phyloP scores from a whole-genome alignment of 2,113 vertebrate genomes.

The Stegostoma tigrinum region DNA sequence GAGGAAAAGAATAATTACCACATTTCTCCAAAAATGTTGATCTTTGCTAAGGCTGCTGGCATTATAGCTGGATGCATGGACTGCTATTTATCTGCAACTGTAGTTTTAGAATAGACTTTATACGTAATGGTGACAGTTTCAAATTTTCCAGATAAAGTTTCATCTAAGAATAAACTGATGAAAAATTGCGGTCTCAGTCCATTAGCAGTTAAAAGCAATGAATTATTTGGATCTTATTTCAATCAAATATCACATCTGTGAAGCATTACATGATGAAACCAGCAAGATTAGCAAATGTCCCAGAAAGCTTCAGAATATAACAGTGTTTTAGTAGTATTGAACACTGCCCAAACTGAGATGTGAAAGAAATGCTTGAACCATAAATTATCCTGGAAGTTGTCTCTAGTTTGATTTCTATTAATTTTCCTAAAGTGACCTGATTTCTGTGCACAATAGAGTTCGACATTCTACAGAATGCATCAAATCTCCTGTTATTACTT shows the following conservation, averaged over 20 bases:
- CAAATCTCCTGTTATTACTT: background rate
- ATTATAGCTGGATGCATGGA: background rate
- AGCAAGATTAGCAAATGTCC: background rate
- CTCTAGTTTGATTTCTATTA: background rate
- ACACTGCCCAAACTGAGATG: background rate
- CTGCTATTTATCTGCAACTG: background rate
- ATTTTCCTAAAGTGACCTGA: background rate
- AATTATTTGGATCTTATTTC: background rate
- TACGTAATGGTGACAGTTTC: background rate
- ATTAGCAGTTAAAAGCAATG: background rate
- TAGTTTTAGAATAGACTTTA: background rate
- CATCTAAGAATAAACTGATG: background rate
- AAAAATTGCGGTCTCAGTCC: background rate
- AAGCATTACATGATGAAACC: background rate
- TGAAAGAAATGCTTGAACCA: background rate
- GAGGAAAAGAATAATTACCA: background rate
- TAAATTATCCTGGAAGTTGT: background rate
- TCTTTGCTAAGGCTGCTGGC: background rate
- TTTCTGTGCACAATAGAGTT: background rate
- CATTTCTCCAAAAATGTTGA: background rate
- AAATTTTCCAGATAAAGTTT: background rate
- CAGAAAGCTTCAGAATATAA: background rate
- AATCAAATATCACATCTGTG: conserved; percentile 12
- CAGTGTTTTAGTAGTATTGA: background rate
- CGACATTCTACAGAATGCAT: background rate